A percentile compares a stretch with the other conserved stretches of the same genome.
Evolutionary conservation across 2,113 vertebrate species (phyloP).

Genomic region (Ahaetulla prasina): DNA sequence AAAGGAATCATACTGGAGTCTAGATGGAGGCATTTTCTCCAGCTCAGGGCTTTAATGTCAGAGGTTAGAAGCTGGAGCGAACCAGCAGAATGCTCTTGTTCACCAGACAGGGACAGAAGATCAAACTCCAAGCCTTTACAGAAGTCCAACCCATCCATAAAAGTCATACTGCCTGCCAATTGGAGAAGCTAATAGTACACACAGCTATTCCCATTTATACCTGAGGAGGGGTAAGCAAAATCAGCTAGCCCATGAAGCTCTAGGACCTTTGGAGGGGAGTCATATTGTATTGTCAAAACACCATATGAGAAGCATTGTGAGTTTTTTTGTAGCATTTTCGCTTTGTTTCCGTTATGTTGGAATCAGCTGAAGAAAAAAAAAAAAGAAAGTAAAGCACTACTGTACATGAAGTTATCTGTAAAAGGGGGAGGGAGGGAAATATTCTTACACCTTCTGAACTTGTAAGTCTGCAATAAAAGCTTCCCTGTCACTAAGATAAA

Average conservation of each 20-base stretch:
- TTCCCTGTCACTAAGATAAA: conserved; percentile 28
- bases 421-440: background rate
- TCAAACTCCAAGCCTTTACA: background rate
- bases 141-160: background rate
- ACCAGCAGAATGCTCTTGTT: background rate
- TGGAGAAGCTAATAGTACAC: background rate
- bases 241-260: background rate
- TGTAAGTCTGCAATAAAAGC: conserved; percentile 10
- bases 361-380: background rate
- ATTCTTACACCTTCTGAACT: conserved; percentile 18
- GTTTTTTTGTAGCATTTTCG: background rate
- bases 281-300: background rate
- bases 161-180: background rate
- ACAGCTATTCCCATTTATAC: background rate
- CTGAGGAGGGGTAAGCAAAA: background rate
- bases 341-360: background rate
- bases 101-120: background rate
- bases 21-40: background rate
- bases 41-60: background rate
- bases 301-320: background rate
- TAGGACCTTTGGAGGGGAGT: background rate
- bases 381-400: background rate
- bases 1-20: background rate
- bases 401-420: background rate
- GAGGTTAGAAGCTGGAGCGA: background rate